Conservation (phyloP, 2,797 vertebrate species). For the Ciconia nigra region DNA sequence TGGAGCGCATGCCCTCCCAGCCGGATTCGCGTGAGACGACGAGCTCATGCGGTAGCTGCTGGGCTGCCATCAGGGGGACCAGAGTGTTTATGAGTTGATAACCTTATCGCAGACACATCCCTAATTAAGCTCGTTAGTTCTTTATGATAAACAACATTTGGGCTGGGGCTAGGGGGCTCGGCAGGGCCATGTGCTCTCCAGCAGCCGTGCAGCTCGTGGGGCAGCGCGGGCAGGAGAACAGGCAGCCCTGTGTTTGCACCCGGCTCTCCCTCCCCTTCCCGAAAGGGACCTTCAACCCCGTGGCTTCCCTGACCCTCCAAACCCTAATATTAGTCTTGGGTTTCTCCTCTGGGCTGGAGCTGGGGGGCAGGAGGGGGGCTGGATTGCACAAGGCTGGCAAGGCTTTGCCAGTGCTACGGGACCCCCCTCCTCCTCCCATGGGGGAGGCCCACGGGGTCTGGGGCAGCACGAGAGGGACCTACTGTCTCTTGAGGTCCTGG, state of each 20-base stretch:
- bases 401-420: not conserved
- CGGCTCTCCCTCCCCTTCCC: not conserved
- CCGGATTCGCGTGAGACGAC: accelerated
- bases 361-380: not conserved
- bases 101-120: conserved; percentile 10
- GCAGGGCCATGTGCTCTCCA: not conserved
- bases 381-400: not conserved
- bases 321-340: conserved; percentile 25
- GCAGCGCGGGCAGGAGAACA: not conserved
- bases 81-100: not conserved
- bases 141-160: conserved; percentile 59
- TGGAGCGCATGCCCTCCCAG: accelerated
- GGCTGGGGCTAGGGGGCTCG: not conserved
- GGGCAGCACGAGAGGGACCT: not conserved
- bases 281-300: not conserved
- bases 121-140: conserved; percentile 50
- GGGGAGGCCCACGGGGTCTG: not conserved
- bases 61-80: not conserved
- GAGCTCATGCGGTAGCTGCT: not conserved
- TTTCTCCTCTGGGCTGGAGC: not conserved
- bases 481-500: not conserved
- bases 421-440: not conserved
- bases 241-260: not conserved
- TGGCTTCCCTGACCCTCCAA: not conserved
- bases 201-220: not conserved